Evolutionary conservation across 2,888 invertebrate species (phyloP).

Genomic region (Acleris emargana): DNA sequence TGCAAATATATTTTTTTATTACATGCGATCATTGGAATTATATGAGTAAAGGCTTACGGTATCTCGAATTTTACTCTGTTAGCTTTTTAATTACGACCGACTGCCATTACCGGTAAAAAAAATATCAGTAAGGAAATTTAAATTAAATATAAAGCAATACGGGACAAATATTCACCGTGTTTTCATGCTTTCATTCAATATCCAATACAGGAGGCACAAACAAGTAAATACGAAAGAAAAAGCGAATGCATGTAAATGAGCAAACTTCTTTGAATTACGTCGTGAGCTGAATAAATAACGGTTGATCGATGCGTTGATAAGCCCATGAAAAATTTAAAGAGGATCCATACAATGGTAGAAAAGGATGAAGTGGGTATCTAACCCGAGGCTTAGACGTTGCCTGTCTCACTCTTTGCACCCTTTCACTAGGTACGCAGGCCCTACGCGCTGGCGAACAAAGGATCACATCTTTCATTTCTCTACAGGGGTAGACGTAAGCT

Average conservation of each 20-base stretch:
- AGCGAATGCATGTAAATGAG: constrained; percentile 75
- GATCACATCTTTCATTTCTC: constrained; percentile 54
- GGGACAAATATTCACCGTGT: constrained; percentile 49
- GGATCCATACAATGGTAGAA: constrained; percentile 61
- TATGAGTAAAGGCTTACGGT: too few relatives aligned
- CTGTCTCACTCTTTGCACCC: constrained; percentile 60
- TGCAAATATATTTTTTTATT: too few relatives aligned
- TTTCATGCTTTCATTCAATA: constrained; percentile 60
- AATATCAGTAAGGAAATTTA: constrained; percentile 9
- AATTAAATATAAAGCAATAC: constrained; percentile 40
- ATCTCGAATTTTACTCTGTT: too few relatives aligned
- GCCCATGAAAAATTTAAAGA: constrained; percentile 73
- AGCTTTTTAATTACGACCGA: too few relatives aligned
- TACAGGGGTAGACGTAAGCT: constrained; percentile 52
- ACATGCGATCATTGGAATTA: too few relatives aligned
- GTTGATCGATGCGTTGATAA: constrained; percentile 77
- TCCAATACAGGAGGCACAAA: constrained; percentile 64
- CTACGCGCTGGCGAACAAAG: constrained; percentile 59
- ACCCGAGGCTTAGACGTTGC: constrained; percentile 59
- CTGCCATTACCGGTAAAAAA: too few relatives aligned
- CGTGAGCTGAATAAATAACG: constrained; percentile 77
- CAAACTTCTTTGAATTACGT: constrained; percentile 70
- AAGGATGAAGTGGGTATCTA: constrained; percentile 58
- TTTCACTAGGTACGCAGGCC: constrained; percentile 59
- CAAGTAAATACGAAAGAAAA: constrained; percentile 65